Percentiles rank a stretch among this genome's conserved stretches.
Conservation (phyloP, 2,113 vertebrate species). For the Aptenodytes patagonicus region DNA sequence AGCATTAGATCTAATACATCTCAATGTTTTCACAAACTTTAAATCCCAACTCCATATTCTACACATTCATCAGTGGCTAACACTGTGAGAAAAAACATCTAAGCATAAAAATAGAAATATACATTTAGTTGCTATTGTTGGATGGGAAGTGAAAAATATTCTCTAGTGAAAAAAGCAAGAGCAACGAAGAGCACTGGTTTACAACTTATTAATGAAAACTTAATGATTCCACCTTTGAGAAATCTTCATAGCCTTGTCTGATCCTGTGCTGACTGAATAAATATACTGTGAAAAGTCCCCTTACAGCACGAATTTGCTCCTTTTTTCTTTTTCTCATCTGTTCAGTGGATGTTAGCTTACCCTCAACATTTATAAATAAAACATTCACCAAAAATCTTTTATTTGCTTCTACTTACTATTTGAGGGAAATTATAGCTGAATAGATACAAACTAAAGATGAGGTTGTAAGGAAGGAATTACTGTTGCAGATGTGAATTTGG, state of each 20-base stretch:
- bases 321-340: not conserved
- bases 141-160: not conserved
- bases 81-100: not conserved
- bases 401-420: not conserved
- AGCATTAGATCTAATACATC: not conserved
- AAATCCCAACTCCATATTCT: not conserved
- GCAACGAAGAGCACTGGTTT: not conserved
- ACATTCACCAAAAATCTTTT: not conserved
- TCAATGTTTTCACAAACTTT: not conserved
- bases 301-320: not conserved
- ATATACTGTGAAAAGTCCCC: not conserved
- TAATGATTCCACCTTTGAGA: not conserved
- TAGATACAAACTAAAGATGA: not conserved
- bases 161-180: not conserved
- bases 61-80: not conserved
- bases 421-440: not conserved
- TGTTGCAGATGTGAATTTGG: not conserved
- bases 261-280: not conserved
- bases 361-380: not conserved
- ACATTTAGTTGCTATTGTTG: not conserved
- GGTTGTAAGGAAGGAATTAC: not conserved
- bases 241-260: not conserved
- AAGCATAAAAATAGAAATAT: not conserved
- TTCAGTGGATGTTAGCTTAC: not conserved
- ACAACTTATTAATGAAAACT: not conserved